phyloP scores from a whole-genome alignment of 2,113 vertebrate species.

The Lonchura striata region DNA sequence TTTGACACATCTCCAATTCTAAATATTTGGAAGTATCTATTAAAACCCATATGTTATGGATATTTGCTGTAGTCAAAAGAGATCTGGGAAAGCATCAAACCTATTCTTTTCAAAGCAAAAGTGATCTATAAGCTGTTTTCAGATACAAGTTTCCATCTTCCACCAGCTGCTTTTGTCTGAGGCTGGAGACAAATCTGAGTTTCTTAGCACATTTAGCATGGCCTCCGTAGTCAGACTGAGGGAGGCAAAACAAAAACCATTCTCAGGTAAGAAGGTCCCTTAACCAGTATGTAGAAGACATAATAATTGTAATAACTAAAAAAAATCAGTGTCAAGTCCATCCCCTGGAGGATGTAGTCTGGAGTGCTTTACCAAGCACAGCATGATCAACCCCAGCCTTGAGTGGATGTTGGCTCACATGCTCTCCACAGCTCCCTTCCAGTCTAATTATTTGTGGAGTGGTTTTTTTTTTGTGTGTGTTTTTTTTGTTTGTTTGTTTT shows the following conservation, averaged over 20 bases:
- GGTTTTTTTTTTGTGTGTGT: rapidly evolving
- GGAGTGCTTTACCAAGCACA: background rate
- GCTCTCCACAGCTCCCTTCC: background rate
- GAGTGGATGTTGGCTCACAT: background rate
- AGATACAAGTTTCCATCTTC: background rate
- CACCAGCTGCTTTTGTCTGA: background rate
- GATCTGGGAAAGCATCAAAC: background rate
- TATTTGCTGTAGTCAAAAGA: background rate
- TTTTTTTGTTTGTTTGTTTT: background rate
- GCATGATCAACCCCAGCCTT: background rate
- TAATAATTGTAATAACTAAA: background rate
- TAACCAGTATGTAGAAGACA: background rate
- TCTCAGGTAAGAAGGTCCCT: background rate
- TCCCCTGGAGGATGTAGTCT: background rate
- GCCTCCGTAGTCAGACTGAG: background rate
- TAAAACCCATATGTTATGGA: background rate
- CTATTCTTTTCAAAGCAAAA: background rate
- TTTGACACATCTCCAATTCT: background rate
- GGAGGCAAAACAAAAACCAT: background rate
- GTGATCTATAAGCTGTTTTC: background rate
- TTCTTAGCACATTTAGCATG: background rate
- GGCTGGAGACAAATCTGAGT: background rate
- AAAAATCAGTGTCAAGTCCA: rapidly evolving
- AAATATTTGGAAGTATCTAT: background rate
- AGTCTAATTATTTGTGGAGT: background rate